phyloP scores from a whole-genome alignment of 2,113 vertebrate species.

The Emydocephalus ijimae region DNA sequence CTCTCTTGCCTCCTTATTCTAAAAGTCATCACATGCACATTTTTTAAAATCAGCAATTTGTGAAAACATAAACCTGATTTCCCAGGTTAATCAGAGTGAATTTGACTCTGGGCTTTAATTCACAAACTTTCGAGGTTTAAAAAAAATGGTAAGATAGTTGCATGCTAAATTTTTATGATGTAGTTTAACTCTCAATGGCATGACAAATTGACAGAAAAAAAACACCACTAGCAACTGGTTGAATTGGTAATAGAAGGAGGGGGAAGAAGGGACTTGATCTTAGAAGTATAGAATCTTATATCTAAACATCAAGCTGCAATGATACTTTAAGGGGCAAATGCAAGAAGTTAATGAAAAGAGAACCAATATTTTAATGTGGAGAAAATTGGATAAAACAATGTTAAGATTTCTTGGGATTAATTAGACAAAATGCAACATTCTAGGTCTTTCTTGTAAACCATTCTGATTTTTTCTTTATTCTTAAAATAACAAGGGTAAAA shows the following conservation, averaged over 20 bases:
- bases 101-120: neutral
- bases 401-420: neutral
- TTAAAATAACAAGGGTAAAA: neutral
- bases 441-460: neutral
- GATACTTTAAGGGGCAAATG: neutral
- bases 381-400: neutral
- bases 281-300: neutral
- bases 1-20: neutral
- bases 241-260: neutral
- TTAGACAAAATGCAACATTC: neutral
- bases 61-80: neutral
- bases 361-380: neutral
- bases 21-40: neutral
- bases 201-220: neutral
- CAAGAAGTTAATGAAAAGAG: neutral
- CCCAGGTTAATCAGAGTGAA: neutral
- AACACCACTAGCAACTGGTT: neutral
- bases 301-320: neutral
- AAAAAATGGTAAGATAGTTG: neutral
- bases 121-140: neutral
- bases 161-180: neutral
- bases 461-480: neutral
- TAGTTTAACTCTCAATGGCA: neutral
- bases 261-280: neutral
- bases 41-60: neutral